Conservation (phyloP, 1,140 invertebrate species). For the Brachionus rotundiformis region DNA sequence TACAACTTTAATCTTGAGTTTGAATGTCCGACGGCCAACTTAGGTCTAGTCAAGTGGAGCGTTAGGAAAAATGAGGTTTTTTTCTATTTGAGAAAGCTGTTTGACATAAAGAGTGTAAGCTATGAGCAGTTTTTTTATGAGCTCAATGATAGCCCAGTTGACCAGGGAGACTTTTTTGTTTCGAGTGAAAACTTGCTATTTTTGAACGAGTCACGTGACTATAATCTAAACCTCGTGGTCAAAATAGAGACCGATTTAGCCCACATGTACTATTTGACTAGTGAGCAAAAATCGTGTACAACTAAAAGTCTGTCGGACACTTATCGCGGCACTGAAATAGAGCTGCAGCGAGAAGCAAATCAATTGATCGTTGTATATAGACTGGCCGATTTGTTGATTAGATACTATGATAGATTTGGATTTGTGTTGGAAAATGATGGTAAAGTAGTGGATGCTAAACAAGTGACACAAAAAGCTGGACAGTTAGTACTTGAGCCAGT, state of each 20-base stretch:
- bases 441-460: not conserved
- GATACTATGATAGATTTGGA: not conserved
- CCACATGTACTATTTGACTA: not conserved
- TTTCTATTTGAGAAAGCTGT: not conserved
- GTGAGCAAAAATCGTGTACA: not conserved
- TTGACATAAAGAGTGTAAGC: not conserved
- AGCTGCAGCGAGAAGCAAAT: not conserved
- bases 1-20: conserved; percentile 16
- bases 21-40: not conserved
- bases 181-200: not conserved
- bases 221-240: not conserved
- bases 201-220: conserved; percentile 18
- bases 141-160: not conserved
- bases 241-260: not conserved
- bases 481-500: not conserved
- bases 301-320: not conserved
- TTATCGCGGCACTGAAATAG: not conserved
- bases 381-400: not conserved
- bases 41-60: not conserved
- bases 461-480: not conserved
- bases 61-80: not conserved
- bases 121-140: not conserved
- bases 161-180: not conserved
- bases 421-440: not conserved
- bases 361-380: not conserved